Conservation (phyloP, 2,888 invertebrate genomes). For the Mythimna impura region DNA sequence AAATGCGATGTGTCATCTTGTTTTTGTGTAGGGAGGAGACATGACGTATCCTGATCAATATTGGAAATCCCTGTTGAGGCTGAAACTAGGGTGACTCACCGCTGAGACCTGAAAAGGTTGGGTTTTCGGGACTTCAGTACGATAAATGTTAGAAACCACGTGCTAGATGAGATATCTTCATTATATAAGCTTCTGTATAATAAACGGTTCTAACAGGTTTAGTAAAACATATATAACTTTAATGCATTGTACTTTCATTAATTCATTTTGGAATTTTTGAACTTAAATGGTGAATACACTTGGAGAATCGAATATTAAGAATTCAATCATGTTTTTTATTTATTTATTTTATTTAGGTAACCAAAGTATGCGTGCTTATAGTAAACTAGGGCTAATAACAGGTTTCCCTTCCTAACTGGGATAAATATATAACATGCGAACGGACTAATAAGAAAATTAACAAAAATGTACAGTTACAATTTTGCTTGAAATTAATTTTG, state of each 20-base stretch:
- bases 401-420: too few species aligned
- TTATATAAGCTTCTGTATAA: not conserved
- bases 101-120: slow-evolving; percentile 9
- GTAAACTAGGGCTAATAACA: too few species aligned
- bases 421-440: too few species aligned
- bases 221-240: too few species aligned
- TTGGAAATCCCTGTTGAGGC: slow-evolving; percentile 73
- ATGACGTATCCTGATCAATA: slow-evolving; percentile 79
- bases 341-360: too few species aligned
- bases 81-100: slow-evolving; percentile 56
- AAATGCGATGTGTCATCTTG: slow-evolving; percentile 66
- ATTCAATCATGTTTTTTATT: not conserved
- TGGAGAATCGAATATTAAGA: not conserved
- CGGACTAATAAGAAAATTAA: too few species aligned
- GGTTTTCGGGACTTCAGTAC: slow-evolving; percentile 17
- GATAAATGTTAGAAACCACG: not conserved
- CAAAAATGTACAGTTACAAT: too few species aligned
- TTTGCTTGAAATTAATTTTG: too few species aligned
- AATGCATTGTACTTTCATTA: too few species aligned
- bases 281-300: not conserved
- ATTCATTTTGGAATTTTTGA: too few species aligned
- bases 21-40: slow-evolving; percentile 65
- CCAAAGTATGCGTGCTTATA: too few species aligned
- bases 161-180: not conserved
- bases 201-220: not conserved